Base-by-base conservation (phyloP, 2,113 vertebrate species). In the Eretmochelys imbricata region DNA sequence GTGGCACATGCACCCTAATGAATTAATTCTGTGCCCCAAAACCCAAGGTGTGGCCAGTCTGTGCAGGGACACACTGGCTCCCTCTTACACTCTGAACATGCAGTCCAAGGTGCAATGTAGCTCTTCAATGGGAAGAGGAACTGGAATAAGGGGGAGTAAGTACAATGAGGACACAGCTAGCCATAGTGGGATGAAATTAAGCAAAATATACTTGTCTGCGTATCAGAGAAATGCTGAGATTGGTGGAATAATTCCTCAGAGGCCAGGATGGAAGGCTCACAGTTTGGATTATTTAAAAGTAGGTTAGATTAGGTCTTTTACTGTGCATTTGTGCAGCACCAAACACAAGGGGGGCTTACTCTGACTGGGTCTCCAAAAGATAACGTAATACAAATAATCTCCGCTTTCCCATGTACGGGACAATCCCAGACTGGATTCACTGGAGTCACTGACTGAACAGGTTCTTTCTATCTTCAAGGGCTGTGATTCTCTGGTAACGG, bases 231-330 rank as follows among this genome's bases (percentile, higher is more conserved):
- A 50, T 35, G 75, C 10, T 76, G 42, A 76, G 75, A 42, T 24
- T 48, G 22, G 4, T 31, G 29, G n/a, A 22, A 2, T 12, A 29
- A 53, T 50, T 78, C 51, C 22, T 81, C 25, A 38, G 62, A 88
- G 59, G 4, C 50, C 1, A 0, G 0, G 42, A 2, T 25, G 13
- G 50, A 49, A 85, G 62, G 38, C 11, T 5, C 35, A 76, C 10
- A 24, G 42, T 46, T 42, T 27, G 22, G 72, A 27, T 25, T 27
- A 27, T 76, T 76, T 76, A 76, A 46, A 76, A 76, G 10, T 27
- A 25, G 75, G 42, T 46, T 76, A 76, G 38, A 76, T 76, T 13
- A 27, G 42, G 27, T 48, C 75, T 76, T 72, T 72, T 72, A 72
- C n/a, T 38, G 17, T 38, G n/a, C 16, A 5, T 38, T 76, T 76